Evolutionary conservation across 2,888 invertebrate species (phyloP), one percentile per base, ranked within the genome.

Genomic region (Lasioglossum lativentre): DNA sequence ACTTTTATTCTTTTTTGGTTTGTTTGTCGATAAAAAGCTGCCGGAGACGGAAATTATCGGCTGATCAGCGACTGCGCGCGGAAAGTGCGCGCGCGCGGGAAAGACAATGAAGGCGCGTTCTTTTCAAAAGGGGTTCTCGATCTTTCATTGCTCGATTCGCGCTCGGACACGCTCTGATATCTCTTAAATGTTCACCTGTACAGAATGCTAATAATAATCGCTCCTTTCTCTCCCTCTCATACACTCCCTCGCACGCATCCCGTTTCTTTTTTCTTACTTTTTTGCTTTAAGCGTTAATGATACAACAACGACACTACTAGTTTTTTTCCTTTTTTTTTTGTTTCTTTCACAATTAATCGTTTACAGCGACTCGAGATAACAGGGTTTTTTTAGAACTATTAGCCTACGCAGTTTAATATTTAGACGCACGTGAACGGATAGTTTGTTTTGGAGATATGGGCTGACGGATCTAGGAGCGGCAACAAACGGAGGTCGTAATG

Each of bases 111-210:
- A 66, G 19, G 72, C 68, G 59, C 73, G 45, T 23, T 12, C 30
- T n/a, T n/a, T 70, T 78, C 30, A 27, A 63, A 71, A 75, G 74
- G 71, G 75, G 78, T 85, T 83, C 71, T 23, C 47, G 59, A 52
- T 73, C 42, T 34, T 83, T 83, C 78, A 71, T 75, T 70, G 74
- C 52, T 71, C 74, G 42, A 71, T 83, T 75, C 84, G 47, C 27
- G 34, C 56, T 68, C 68, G 73, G 45, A 83, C 73, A 45, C 70
- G 59, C 40, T n/a, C 66, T 72, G 73, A 73, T n/a, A 59, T 66
- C 79, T 47, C 81, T 86, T 85, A 82, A 82, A 85, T 88, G 78
- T 73, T 85, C 75, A 82, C 74, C 88, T 90, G 89, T 90, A 90
- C 89, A 89, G 86, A 90, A 90, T 88, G 85, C 80, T 80, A 63